A percentile compares a stretch with the other conserved stretches of the same genome.
These are phyloP conservation scores for Plemyria rubiginata DNA, from an alignment of 2,888 invertebrate genomes.

Conservation along the genomic window DNA sequence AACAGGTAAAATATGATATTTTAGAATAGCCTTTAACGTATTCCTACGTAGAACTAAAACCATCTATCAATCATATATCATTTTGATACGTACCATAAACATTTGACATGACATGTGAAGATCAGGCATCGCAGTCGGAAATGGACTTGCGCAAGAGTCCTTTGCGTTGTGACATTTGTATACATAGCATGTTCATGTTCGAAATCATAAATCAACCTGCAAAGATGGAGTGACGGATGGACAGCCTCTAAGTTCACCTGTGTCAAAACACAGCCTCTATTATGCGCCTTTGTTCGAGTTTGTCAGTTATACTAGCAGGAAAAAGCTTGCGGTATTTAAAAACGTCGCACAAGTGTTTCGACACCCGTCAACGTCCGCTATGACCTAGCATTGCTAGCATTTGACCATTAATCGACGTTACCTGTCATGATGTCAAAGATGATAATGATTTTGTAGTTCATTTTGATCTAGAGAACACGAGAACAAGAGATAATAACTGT, in stretches of 20 bases:
- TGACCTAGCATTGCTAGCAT: constrained; percentile 65
- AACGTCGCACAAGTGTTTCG: constrained; percentile 70
- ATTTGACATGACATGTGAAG: constrained; percentile 29
- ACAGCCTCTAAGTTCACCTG: constrained; percentile 68
- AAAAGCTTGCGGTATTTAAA: constrained; percentile 68
- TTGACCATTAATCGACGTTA: constrained; percentile 52
- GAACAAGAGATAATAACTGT: background rate
- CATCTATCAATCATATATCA: constrained; percentile 17
- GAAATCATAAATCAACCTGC: constrained; percentile 71
- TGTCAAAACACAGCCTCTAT: constrained; percentile 69
- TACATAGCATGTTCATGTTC: constrained; percentile 51
- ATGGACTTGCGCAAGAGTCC: constrained; percentile 46
- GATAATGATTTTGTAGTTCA: constrained; percentile 15
- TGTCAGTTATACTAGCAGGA: constrained; percentile 61
- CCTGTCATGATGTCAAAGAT: constrained; percentile 52
- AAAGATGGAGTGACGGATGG: constrained; percentile 61
- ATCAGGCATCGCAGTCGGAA: constrained; percentile 29
- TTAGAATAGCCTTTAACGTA: constrained; percentile 4
- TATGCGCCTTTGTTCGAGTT: constrained; percentile 69
- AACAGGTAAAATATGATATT: constrained; percentile 2
- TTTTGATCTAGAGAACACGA: background rate
- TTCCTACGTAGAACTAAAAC: constrained; percentile 25
- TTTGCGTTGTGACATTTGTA: constrained; percentile 43
- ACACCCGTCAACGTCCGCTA: constrained; percentile 73
- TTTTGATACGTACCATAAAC: constrained; percentile 3